Base-by-base conservation (phyloP, 2,797 vertebrate species). In the Silurus aristotelis region DNA sequence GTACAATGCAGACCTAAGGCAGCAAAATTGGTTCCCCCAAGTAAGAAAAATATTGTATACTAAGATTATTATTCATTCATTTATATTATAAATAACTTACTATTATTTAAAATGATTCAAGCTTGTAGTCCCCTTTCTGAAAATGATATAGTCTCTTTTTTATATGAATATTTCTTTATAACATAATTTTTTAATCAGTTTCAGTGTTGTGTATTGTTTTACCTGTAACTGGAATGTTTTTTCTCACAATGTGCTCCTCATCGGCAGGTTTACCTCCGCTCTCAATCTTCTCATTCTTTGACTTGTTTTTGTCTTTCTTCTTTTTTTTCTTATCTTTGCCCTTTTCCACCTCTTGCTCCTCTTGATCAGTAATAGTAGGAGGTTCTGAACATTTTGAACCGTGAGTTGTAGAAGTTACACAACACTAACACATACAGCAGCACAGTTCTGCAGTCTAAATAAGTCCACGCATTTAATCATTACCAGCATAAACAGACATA, bases 221-320 rank as follows among this genome's bases (percentile, higher is more conserved):
- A 94, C 94, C 93, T 90, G 93, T 93, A 52, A 90, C 93, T 1
- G 90, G 84, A 56, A 90, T 72, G 0, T 78, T 90, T 88, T 93
- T 95, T 19, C 87, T 86, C 5, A 81, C 84, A 86, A 92, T 94
- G 64, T 92, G 85, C 58, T 83, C 87, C 12, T 87, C 80, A 78
- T 92, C 91, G 0, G 81, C 55, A 4, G 78, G 55, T 89, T 92
- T 90, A 2, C 88, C 91, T 66, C 86, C 89, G 7, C 87, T 89
- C 0, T 91, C 93, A 73, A 90, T 91, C 83, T 93, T 92, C 43
- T 93, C 89, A 71, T 93, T 91, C 55, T 91, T 93, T 22, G 89
- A 91, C 63, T 90, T 93, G 72, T 91, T 92, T 87, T 92, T 93
- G 3, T 94, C 93, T 80, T 94, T 95, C 89, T 94, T 95, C 89